phyloP scores from a whole-genome alignment of 2,888 invertebrate species.

The Willowsia nigromaculata region DNA sequence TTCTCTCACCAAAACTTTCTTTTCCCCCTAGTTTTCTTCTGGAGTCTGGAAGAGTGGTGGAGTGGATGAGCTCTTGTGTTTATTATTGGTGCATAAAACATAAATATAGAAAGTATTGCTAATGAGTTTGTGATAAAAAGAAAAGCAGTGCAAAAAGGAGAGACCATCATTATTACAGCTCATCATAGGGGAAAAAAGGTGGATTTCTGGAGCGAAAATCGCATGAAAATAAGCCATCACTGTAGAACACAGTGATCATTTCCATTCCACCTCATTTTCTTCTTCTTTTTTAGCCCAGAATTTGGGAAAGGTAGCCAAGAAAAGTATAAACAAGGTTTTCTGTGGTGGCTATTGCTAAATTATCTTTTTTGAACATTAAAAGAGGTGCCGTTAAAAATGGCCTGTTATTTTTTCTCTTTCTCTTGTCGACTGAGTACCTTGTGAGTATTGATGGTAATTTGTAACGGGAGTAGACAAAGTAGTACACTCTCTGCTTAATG shows the following conservation, averaged over 20 bases:
- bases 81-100: conserved; percentile 30
- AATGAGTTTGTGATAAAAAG: conserved; percentile 70
- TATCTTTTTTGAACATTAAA: not conserved
- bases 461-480: not conserved
- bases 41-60: too few relatives aligned
- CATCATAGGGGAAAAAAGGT: not conserved
- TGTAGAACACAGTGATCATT: not conserved
- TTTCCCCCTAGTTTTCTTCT: not conserved
- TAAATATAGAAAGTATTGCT: conserved; percentile 49
- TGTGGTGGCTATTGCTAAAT: not conserved
- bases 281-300: not conserved
- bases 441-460: conserved; percentile 20
- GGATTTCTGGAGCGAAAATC: conserved; percentile 41
- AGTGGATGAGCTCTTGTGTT: not conserved
- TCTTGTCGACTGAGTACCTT: too few relatives aligned
- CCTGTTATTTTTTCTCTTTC: not conserved
- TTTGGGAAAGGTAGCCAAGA: not conserved
- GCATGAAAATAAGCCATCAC: conserved; percentile 48
- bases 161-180: not conserved
- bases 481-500: not conserved
- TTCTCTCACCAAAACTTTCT: not conserved
- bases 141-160: not conserved
- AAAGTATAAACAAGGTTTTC: not conserved
- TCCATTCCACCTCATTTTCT: conserved; percentile 33
- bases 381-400: not conserved